Conservation (phyloP, 2,888 invertebrate species). For the Amblyteles armatorius region DNA sequence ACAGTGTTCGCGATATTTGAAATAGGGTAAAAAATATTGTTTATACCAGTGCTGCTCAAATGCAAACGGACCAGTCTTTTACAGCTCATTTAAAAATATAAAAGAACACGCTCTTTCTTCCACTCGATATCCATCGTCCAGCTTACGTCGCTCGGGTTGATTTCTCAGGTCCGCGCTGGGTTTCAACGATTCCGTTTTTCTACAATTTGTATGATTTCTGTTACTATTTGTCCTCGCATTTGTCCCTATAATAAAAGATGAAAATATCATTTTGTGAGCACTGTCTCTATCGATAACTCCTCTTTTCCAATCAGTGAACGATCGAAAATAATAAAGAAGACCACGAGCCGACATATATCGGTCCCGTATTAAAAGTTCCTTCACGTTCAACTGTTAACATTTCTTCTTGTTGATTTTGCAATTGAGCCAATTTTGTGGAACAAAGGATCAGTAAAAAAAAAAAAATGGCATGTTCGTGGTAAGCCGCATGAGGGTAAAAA, state of each 20-base stretch:
- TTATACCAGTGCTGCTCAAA: not conserved
- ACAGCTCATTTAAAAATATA: not conserved
- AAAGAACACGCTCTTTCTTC: conserved; percentile 1
- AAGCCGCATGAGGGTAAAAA: not conserved
- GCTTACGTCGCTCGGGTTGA: conserved; percentile 7
- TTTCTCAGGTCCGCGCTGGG: not conserved
- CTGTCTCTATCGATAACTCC: not conserved
- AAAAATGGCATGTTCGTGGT: not conserved
- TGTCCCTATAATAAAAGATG: not conserved
- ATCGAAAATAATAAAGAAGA: too few species aligned
- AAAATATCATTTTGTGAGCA: not conserved
- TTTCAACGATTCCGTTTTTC: conserved; percentile 27
- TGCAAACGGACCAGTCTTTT: conserved; percentile 11
- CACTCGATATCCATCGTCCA: not conserved
- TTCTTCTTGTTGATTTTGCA: too few species aligned
- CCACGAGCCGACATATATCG: too few species aligned
- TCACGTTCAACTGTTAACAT: too few species aligned
- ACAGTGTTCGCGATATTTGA: not conserved
- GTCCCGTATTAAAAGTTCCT: too few species aligned
- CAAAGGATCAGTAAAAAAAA: too few species aligned
- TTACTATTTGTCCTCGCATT: not conserved
- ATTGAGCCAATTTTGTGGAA: too few species aligned
- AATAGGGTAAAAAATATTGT: not conserved
- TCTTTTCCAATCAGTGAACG: not conserved
- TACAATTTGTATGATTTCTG: not conserved